Percentiles rank a stretch among this genome's conserved stretches.
These are phyloP conservation scores for Cinclus cinclus DNA, from an alignment of 2,113 vertebrate genomes.

Conservation along the genomic window DNA sequence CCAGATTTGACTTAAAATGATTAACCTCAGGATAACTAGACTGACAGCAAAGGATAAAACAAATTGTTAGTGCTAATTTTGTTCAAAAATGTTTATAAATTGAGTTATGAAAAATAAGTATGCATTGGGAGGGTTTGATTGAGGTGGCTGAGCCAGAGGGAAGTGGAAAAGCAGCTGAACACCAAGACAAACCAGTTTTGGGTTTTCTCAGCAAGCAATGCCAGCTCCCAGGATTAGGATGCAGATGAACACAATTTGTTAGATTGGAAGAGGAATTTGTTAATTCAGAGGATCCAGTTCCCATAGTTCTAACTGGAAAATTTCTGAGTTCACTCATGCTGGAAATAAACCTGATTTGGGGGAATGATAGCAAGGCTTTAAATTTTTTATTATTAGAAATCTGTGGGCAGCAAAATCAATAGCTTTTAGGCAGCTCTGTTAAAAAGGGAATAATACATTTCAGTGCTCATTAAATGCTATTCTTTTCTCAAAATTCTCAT, in stretches of 20 bases:
- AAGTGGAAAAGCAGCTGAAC: neutral
- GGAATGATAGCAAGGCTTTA: neutral
- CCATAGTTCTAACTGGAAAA: neutral
- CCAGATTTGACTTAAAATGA: neutral
- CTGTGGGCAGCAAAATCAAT: slow-evolving; percentile 8
- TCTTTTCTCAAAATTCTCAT: neutral
- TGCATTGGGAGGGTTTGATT: neutral
- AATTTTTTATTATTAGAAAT: slow-evolving; percentile 35
- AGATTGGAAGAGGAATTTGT: neutral
- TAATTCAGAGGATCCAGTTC: neutral
- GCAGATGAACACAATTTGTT: neutral
- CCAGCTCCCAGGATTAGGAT: neutral
- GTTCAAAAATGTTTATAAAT: neutral
- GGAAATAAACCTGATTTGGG: slow-evolving; percentile 7
- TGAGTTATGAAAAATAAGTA: neutral
- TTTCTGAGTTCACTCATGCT: neutral
- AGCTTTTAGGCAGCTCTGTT: slow-evolving; percentile 32
- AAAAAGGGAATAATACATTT: neutral
- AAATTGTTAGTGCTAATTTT: neutral
- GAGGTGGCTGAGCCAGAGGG: neutral
- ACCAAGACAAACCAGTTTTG: neutral
- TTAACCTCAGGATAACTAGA: neutral
- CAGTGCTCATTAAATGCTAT: neutral
- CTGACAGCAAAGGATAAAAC: neutral
- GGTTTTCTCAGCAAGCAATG: neutral